Evolutionary conservation across 2,797 vertebrate genomes (phyloP).

Genomic region (Lepidocolaptes lacrymiger): DNA sequence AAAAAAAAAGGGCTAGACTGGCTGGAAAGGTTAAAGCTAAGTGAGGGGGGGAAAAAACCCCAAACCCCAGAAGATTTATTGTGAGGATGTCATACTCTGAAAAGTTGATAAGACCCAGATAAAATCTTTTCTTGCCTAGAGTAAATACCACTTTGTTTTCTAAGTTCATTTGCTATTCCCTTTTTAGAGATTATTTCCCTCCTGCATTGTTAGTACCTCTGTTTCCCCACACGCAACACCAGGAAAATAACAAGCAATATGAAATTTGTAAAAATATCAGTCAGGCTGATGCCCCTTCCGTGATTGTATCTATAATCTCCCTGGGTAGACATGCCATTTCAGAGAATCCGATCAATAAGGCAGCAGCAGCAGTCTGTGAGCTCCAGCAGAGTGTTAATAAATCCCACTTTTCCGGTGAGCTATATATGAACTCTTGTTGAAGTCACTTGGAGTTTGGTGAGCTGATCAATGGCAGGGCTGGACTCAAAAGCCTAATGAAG

Average conservation of each 20-base stretch:
- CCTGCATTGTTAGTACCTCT: not conserved
- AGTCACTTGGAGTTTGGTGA: slow-evolving; percentile 40
- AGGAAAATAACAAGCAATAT: slow-evolving; percentile 16
- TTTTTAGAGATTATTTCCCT: not conserved
- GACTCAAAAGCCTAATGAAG: not conserved
- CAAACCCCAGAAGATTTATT: not conserved
- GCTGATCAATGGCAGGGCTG: slow-evolving; percentile 39
- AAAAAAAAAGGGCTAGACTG: not conserved
- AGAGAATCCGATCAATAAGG: not conserved
- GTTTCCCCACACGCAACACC: not conserved
- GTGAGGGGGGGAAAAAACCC: not conserved
- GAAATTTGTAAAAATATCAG: slow-evolving; percentile 15
- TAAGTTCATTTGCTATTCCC: not conserved
- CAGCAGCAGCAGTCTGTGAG: slow-evolving; percentile 1
- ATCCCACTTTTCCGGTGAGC: slow-evolving; percentile 47
- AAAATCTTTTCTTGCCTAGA: not conserved
- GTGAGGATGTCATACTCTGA: not conserved
- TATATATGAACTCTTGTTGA: not conserved
- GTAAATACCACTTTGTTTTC: not conserved
- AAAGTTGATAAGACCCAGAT: not conserved
- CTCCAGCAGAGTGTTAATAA: slow-evolving; percentile 41
- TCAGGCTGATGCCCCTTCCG: not conserved
- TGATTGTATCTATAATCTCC: slow-evolving; percentile 18
- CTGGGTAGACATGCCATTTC: not conserved
- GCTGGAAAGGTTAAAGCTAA: not conserved